These are phyloP conservation scores for Paragorgia papillata DNA, from an alignment of 92 coral and sea anemone species.

Conservation along the genomic window DNA sequence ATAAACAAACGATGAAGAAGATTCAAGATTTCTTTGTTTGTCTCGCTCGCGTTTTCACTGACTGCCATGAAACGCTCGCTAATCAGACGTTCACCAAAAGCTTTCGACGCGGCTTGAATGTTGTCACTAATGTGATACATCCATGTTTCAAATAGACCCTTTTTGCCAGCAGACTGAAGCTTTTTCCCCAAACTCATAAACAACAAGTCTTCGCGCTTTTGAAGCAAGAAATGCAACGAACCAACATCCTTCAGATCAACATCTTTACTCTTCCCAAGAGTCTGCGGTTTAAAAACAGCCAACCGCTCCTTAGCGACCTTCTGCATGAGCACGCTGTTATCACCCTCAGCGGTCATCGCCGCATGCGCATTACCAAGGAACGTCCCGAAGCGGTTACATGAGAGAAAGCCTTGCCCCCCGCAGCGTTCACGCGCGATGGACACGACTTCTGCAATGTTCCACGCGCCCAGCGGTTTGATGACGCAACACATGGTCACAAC, in stretches of 20 bases:
- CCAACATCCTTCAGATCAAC: constrained; percentile 60
- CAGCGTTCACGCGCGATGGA: constrained; percentile 77
- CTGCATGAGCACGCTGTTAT: constrained; percentile 89
- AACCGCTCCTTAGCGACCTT: constrained; percentile 80
- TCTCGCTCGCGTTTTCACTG: constrained; percentile 60
- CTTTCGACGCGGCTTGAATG: constrained; percentile 79
- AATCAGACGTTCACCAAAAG: constrained; percentile 76
- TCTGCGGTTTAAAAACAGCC: constrained; percentile 65
- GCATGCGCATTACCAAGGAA: constrained; percentile 81
- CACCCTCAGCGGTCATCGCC: constrained; percentile 89
- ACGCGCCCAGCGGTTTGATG: constrained; percentile 76
- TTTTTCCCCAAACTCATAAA: constrained; percentile 72
- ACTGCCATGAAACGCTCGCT: constrained; percentile 68
- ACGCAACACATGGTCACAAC: constrained; percentile 86
- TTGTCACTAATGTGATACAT: constrained; percentile 73
- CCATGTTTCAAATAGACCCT: constrained; percentile 76
- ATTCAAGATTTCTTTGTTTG: constrained; percentile 62
- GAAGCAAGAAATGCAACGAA: constrained; percentile 64
- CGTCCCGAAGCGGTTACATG: constrained; percentile 77
- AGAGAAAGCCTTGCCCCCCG: constrained; percentile 84
- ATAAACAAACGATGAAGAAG: constrained; percentile 71
- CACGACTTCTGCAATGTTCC: constrained; percentile 79
- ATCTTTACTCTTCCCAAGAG: constrained; percentile 30
- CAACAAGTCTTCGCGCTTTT: constrained; percentile 65
- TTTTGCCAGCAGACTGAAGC: constrained; percentile 72